Conservation (phyloP, 2,797 vertebrate species). For the Channa striata region DNA sequence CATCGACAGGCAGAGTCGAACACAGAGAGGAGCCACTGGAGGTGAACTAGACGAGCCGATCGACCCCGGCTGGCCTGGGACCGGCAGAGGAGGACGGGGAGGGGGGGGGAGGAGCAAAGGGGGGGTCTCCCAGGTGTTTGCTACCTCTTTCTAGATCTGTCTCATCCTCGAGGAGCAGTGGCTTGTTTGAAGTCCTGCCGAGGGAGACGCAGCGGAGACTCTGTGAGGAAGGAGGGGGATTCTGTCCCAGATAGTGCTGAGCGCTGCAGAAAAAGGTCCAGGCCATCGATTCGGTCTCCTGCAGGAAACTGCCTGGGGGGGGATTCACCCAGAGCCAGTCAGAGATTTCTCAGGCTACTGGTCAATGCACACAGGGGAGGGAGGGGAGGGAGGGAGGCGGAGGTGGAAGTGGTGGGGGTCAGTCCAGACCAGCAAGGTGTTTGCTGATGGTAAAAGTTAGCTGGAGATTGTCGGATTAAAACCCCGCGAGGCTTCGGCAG, state of each 20-base stretch:
- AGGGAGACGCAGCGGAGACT: constrained; percentile 47
- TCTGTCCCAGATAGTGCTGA: constrained; percentile 75
- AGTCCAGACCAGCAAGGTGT: constrained; percentile 30
- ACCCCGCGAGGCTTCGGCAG: constrained; percentile 18
- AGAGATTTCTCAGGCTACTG: constrained; percentile 56
- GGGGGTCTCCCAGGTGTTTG: constrained; percentile 51
- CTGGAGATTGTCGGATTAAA: constrained; percentile 57
- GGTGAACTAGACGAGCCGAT: constrained; percentile 64
- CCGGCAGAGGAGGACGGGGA: not conserved
- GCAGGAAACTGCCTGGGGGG: constrained; percentile 56
- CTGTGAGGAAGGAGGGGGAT: constrained; percentile 30
- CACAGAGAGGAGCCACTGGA: constrained; percentile 57
- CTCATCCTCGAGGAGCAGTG: constrained; percentile 60
- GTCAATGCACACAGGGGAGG: constrained; percentile 47
- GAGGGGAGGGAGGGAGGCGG: not conserved
- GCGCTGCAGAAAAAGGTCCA: constrained; percentile 63
- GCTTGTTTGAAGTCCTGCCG: constrained; percentile 70
- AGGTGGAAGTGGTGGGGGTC: not conserved
- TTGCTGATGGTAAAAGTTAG: constrained; percentile 59
- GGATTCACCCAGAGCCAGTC: constrained; percentile 48
- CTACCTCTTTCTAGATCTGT: constrained; percentile 49
- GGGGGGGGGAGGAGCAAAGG: not conserved
- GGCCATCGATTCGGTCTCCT: constrained; percentile 71
- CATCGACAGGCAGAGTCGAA: constrained; percentile 67
- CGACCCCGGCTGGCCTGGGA: constrained; percentile 62